Base-by-base conservation (phyloP, 2,888 invertebrate genomes). In the Parnassius apollo region DNA sequence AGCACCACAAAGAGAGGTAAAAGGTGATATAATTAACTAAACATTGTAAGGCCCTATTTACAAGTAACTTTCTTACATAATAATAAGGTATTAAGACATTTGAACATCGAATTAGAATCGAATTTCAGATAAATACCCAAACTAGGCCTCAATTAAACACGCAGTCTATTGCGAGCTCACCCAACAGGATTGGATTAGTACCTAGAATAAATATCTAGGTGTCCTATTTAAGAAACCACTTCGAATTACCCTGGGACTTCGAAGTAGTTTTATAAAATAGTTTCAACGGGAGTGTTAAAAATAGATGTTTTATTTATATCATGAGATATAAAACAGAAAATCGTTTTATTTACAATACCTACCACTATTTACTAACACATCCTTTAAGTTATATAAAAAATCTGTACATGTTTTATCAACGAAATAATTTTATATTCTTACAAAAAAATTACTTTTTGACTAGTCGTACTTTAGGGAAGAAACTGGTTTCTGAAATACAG, bases 71-170 rank as follows among this genome's bases (percentile, higher is more conserved):
- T 60, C 45, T 61, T 44, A 61, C 50, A 12, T 50, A 49, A 52
- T 59, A 51, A 59, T 11, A 53, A 3, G 44, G n/a, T 42, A 42
- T 52, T 18, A 11, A 45, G 10, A 51, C 56, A 18, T 55, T 56
- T 48, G 52, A 59, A 48, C 25, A 18, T 35, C 51, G 7, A 46
- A 55, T 59, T 12, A 42, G 56, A 46, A 56, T 56, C 59, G 12
- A 64, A 59, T 42, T 64, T 56, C n/a, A 25, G 1, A 45, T 51
- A 63, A 59, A 48, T 62, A 49, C 13, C 48, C 18, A 52, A 57
- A 62, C 52, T 55, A 54, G 59, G 56, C 54, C 46, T 55, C 59
- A 56, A 59, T 45, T 54, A 50, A 46, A 62, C 22, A 54, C n/a
- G 7, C 11, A 42, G 51, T 57, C 18, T 42, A 50, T n/a, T 22